Evolutionary conservation across 2,888 invertebrate species (phyloP).

Genomic region (Phania funesta): DNA sequence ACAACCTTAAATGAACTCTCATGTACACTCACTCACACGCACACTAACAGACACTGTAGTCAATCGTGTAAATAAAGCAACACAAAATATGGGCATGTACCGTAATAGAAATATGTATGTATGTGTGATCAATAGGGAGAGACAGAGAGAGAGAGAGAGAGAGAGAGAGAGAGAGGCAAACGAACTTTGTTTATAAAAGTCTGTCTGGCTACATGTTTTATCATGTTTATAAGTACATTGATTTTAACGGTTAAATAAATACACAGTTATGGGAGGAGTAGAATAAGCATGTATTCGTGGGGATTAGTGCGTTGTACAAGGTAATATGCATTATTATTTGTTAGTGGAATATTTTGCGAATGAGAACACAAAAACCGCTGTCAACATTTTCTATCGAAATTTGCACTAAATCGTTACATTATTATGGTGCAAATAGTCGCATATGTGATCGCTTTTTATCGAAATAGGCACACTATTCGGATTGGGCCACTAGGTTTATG

Average conservation of each 20-base stretch:
- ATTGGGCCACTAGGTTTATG: too few relatives aligned
- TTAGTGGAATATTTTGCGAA: not conserved
- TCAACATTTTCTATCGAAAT: too few relatives aligned
- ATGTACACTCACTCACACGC: not conserved
- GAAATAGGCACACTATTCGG: too few relatives aligned
- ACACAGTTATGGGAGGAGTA: not conserved
- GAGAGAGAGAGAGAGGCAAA: not conserved
- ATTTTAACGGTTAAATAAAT: slow-evolving; percentile 6
- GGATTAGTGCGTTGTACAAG: not conserved
- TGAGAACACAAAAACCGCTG: too few relatives aligned
- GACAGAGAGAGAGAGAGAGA: too few relatives aligned
- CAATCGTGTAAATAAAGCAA: not conserved
- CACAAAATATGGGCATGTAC: not conserved
- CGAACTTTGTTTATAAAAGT: not conserved
- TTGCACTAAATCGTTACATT: too few relatives aligned
- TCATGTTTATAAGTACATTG: not conserved
- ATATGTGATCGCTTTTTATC: too few relatives aligned
- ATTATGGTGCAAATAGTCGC: too few relatives aligned
- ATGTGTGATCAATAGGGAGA: too few relatives aligned
- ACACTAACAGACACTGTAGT: not conserved
- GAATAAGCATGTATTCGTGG: not conserved
- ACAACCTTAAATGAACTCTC: slow-evolving; percentile 7
- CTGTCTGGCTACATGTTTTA: not conserved
- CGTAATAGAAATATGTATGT: not conserved
- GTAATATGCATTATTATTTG: not conserved